Evolutionary conservation across 2,113 vertebrate species (phyloP).

Genomic region (Ondatra zibethicus): DNA sequence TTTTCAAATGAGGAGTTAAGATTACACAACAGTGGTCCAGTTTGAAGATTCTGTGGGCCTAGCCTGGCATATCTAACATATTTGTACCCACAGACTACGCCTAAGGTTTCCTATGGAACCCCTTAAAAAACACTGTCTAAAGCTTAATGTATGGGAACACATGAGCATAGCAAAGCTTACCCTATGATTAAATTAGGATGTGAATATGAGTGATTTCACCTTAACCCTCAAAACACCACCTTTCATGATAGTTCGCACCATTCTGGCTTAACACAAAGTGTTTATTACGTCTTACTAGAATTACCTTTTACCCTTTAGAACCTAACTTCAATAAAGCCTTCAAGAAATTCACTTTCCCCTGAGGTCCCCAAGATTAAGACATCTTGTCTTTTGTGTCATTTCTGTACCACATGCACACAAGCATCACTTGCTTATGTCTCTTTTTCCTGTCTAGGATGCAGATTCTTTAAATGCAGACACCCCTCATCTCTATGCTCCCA

Average conservation of each 20-base stretch:
- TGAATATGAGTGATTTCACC: background rate
- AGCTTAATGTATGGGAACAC: background rate
- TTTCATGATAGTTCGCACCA: background rate
- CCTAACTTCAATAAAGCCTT: background rate
- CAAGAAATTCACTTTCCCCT: background rate
- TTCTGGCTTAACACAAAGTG: background rate
- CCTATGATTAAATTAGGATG: background rate
- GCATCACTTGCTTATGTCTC: background rate
- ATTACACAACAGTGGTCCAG: background rate
- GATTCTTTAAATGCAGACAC: background rate
- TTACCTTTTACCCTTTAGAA: background rate
- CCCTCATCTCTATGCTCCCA: background rate
- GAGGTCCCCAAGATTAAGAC: background rate
- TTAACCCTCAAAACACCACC: background rate
- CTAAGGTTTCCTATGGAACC: background rate
- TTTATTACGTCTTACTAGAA: background rate
- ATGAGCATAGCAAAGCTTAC: background rate
- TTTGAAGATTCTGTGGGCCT: background rate
- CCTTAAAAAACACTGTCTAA: background rate
- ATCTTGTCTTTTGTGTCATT: background rate
- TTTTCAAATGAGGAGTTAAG: background rate
- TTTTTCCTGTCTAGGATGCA: background rate
- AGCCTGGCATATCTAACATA: background rate
- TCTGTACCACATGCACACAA: background rate
- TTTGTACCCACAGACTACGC: background rate